phyloP scores from a whole-genome alignment of 2,888 invertebrate genomes.

The Cataglyphis cursor region DNA sequence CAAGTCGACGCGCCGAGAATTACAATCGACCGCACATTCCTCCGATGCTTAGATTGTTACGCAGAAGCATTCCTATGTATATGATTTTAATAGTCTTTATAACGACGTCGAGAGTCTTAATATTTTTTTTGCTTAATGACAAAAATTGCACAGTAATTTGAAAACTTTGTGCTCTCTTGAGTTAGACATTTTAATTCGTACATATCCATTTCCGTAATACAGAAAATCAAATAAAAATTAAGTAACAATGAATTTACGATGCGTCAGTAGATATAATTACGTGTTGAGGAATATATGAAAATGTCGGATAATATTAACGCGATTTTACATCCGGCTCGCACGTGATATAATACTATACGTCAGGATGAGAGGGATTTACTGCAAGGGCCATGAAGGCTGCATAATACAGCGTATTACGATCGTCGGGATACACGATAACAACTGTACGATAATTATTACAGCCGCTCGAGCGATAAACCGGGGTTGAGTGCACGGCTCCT shows the following conservation, averaged over 20 bases:
- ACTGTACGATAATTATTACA: slow-evolving; percentile 49
- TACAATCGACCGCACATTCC: slow-evolving; percentile 26
- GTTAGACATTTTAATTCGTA: background rate
- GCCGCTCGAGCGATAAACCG: slow-evolving; percentile 46
- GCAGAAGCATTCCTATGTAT: slow-evolving; percentile 15
- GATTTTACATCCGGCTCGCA: slow-evolving; percentile 15
- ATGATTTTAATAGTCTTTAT: slow-evolving; percentile 30
- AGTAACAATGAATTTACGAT: background rate
- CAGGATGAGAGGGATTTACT: slow-evolving; percentile 39
- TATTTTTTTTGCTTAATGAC: slow-evolving; percentile 39
- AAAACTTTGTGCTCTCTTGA: slow-evolving; percentile 15
- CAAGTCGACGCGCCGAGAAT: slow-evolving; percentile 10
- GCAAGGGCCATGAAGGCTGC: slow-evolving; percentile 32
- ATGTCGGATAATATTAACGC: background rate
- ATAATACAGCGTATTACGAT: slow-evolving; percentile 46
- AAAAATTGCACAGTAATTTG: slow-evolving; percentile 23
- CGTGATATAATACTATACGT: slow-evolving; percentile 23
- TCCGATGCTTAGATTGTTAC: slow-evolving; percentile 20
- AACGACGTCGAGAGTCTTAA: slow-evolving; percentile 11
- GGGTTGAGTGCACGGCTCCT: slow-evolving; percentile 37
- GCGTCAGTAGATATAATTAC: background rate
- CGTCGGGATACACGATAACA: slow-evolving; percentile 48
- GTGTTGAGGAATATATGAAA: background rate
- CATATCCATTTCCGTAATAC: background rate
- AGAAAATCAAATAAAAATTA: slow-evolving; percentile 1